Base-by-base conservation (phyloP, 2,797 vertebrate genomes). In the Erithacus rubecula region DNA sequence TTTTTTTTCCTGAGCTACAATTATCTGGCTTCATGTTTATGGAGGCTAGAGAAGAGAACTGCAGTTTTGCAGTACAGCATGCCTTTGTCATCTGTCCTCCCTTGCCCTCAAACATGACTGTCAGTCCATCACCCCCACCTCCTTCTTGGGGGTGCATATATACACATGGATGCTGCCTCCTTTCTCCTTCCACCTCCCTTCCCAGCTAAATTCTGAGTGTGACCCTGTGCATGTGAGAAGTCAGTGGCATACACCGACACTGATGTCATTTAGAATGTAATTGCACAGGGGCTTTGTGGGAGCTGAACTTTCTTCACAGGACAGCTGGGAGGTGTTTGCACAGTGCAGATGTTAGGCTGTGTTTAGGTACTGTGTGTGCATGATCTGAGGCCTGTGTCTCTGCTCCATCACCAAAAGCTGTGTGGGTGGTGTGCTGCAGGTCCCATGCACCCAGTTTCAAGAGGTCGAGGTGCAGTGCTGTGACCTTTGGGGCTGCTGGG, bases 11-110 rank as follows among this genome's bases (percentile, higher is more conserved):
- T 13, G 37, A 81, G 85, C 55, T 94, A n/a, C 60, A 88, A 14
- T 93, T 83, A 72, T 79, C 46, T 86, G 56, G 24, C 23, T 88
- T 91, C 15, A 2, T 60, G n/a, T 86, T 93, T 89, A 52, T 43
- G 32, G 22, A 69, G 36, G 34, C 41, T 92, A 47, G 43, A 72
- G 59, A 75, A 56, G 51, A 77, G 72, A 93, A 47, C 68, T 89
- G 58, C 65, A 62, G 39, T n/a, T 93, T 77, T 89, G 56, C 77
- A 63, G 16, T 21, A 44, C 20, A 85, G 56, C 24, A 36, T 83
- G 82, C 75, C 23, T 86, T 87, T 83, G 39, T 91, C 6, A 1
- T 75, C n/a, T 17, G 17, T 75, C 4, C 4, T 59, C 29, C 34
- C 47, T 92, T 6, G 3, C 41, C 44, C 34, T 60, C 86, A 65